Percentiles rank a stretch among this genome's conserved stretches.
Evolutionary conservation across 1,140 invertebrate species (phyloP).

Genomic region (Eurosta solidaginis): DNA sequence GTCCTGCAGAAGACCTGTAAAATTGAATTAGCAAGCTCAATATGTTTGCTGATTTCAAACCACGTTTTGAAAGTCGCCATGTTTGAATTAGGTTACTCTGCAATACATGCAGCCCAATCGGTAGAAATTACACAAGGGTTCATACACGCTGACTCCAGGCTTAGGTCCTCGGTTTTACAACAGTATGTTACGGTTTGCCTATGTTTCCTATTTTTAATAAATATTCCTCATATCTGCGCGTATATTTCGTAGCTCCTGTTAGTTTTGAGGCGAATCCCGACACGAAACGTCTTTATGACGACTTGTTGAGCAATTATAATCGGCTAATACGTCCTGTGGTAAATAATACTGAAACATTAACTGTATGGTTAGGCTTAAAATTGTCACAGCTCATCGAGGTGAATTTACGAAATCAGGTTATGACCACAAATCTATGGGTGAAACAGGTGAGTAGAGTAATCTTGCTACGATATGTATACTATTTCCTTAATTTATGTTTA

Average conservation of each 20-base stretch:
- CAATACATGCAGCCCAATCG: too few relatives aligned
- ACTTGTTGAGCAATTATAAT: slow-evolving; percentile 94
- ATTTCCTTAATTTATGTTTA: background rate
- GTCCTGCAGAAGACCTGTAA: too few relatives aligned
- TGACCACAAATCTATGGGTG: slow-evolving; percentile 95
- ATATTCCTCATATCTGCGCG: too few relatives aligned
- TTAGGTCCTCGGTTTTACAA: too few relatives aligned
- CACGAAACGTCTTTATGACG: slow-evolving; percentile 89
- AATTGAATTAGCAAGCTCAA: too few relatives aligned
- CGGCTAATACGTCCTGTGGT: slow-evolving; percentile 91
- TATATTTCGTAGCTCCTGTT: slow-evolving; percentile 53
- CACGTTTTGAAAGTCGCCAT: too few relatives aligned
- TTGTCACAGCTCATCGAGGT: slow-evolving; percentile 96
- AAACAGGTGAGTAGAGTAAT: slow-evolving; percentile 74
- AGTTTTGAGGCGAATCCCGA: slow-evolving; percentile 84
- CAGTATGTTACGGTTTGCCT: too few relatives aligned
- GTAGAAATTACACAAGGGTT: too few relatives aligned
- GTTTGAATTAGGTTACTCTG: too few relatives aligned
- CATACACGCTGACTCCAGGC: too few relatives aligned
- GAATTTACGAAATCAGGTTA: slow-evolving; percentile 91
- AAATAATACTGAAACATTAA: slow-evolving; percentile 92
- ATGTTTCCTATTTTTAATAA: too few relatives aligned
- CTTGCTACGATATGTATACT: background rate
- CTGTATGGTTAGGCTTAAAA: slow-evolving; percentile 88
- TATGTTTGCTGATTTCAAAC: too few relatives aligned